Evolutionary conservation across 2,888 invertebrate genomes (phyloP).

Genomic region (Sesia apiformis): DNA sequence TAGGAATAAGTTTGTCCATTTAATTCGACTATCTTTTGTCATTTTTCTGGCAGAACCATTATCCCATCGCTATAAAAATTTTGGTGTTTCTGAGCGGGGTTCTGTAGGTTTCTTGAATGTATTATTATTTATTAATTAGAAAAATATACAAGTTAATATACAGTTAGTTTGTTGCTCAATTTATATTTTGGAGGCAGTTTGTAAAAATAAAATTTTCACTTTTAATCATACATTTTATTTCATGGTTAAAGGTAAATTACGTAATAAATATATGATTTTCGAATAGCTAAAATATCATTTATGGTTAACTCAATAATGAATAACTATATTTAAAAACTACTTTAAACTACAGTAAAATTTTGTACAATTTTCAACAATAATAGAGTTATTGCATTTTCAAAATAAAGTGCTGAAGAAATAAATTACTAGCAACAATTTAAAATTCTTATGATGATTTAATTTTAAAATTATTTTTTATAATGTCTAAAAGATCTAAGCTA

Average conservation of each 20-base stretch:
- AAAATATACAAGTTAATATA: too few species aligned
- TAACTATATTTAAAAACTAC: constrained; percentile 42
- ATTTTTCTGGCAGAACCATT: too few species aligned
- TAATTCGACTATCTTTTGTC: too few species aligned
- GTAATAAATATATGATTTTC: constrained; percentile 44
- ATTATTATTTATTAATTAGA: too few species aligned
- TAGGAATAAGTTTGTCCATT: too few species aligned
- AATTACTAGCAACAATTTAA: constrained; percentile 38
- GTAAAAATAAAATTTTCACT: constrained; percentile 9
- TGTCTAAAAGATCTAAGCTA: constrained; percentile 63
- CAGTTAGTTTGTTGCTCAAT: too few species aligned
- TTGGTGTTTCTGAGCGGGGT: too few species aligned
- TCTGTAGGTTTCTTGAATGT: too few species aligned
- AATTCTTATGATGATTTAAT: constrained; percentile 35
- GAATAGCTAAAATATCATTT: constrained; percentile 39
- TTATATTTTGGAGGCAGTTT: too few species aligned
- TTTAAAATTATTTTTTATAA: constrained; percentile 30
- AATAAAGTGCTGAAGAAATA: constrained; percentile 26
- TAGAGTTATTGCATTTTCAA: constrained; percentile 19
- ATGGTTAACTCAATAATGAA: constrained; percentile 59
- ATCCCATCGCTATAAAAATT: too few species aligned
- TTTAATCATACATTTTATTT: constrained; percentile 59
- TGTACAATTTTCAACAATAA: constrained; percentile 52
- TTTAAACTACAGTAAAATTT: constrained; percentile 46
- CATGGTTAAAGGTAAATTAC: constrained; percentile 59